These are phyloP conservation scores for Berghia stephanieae DNA, from an alignment of 1,140 invertebrate species.

Conservation along the genomic window DNA sequence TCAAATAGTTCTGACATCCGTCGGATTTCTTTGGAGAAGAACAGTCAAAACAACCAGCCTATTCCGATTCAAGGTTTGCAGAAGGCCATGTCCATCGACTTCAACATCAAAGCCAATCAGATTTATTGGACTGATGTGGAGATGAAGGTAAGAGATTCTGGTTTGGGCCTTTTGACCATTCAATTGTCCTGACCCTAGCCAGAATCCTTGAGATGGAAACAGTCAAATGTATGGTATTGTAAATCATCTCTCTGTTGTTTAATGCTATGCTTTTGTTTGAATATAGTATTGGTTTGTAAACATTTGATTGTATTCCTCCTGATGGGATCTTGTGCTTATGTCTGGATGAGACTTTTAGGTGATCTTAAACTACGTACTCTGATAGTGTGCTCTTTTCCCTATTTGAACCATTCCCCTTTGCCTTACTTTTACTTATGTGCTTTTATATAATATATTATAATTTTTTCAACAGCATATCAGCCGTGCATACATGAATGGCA, in stretches of 20 bases:
- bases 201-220: too few relatives aligned
- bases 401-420: too few relatives aligned
- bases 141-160: slow-evolving; percentile 66
- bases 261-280: not conserved
- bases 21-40: slow-evolving; percentile 67
- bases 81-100: slow-evolving; percentile 89
- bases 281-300: too few relatives aligned
- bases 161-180: too few relatives aligned
- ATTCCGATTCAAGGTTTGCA: slow-evolving; percentile 75
- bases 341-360: too few relatives aligned
- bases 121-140: slow-evolving; percentile 93
- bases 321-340: too few relatives aligned
- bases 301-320: too few relatives aligned
- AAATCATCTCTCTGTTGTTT: not conserved
- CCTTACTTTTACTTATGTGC: too few relatives aligned
- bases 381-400: too few relatives aligned
- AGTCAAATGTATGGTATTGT: too few relatives aligned
- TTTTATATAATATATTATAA: not conserved
- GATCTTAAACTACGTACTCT: too few relatives aligned
- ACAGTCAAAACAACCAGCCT: slow-evolving; percentile 81
- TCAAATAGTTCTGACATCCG: slow-evolving; percentile 84
- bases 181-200: too few relatives aligned
- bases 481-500: slow-evolving; percentile 73
- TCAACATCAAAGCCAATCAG: slow-evolving; percentile 84
- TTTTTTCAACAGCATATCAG: slow-evolving; percentile 58